Evolutionary conservation across 2,797 vertebrate genomes (phyloP).

Genomic region (Anabacerthia variegaticeps): DNA sequence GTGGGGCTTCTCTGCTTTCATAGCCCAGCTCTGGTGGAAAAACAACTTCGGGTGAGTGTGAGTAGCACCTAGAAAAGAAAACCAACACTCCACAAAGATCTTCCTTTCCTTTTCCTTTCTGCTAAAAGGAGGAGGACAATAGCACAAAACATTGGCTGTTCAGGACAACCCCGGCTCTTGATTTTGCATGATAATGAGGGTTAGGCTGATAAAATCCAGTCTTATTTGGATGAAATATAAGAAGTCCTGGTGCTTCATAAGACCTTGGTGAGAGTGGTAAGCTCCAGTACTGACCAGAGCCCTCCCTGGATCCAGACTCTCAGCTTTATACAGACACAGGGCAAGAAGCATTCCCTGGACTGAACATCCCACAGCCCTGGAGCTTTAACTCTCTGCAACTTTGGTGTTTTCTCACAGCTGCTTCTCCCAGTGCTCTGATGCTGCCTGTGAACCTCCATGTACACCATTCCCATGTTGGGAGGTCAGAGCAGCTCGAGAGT

Average conservation of each 20-base stretch:
- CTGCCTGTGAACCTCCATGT: not conserved
- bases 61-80: not conserved
- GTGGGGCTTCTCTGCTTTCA: not conserved
- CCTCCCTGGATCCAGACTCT: not conserved
- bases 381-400: not conserved
- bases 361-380: not conserved
- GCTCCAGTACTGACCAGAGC: not conserved
- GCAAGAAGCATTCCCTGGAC: not conserved
- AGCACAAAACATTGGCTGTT: not conserved
- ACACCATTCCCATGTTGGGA: accelerated
- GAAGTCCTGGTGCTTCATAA: not conserved
- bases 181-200: not conserved
- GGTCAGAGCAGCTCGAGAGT: accelerated
- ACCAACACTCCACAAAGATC: not conserved
- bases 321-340: not conserved
- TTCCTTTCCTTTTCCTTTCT: not conserved
- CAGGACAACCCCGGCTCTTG: not conserved
- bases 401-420: not conserved
- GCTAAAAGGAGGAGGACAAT: not conserved
- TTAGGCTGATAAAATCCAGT: not conserved
- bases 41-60: not conserved
- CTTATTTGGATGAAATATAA: not conserved
- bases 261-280: not conserved
- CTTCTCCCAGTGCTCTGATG: not conserved
- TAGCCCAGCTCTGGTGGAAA: not conserved